Evolutionary conservation across 1,140 invertebrate species (phyloP), one percentile per base, ranked within the genome.

Genomic region (Subanguina moxae): DNA sequence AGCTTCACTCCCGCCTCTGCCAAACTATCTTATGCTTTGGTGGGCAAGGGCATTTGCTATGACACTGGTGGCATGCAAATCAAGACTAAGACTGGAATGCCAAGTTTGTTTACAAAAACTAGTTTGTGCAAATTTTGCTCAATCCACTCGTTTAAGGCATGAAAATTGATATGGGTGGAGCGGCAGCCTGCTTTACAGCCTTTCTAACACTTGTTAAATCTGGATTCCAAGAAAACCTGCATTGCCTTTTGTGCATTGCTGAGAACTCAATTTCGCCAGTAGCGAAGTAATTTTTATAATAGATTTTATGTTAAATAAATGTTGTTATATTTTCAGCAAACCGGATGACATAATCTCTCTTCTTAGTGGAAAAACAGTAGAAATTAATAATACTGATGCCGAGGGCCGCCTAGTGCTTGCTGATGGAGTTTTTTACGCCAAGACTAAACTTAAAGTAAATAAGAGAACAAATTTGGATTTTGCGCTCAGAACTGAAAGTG

Each of bases 1-100:
- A 90, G 89, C 62, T 87, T 91, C 82, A 82, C 71, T 23, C 86
- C 85, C 21, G 83, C 85, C 19, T 87, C 86, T 3, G 89, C 90
- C 13, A 87, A 86, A 17, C 86, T 89, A 75, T 89, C 58, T 8
- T 32, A 32, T 30, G 58, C 58, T 30, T 32, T 61, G 88, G 92
- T 94, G 57, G 92, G 92, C 30, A 94, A 94, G 84, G 92, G 86
- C 58, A 93, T 94, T 82, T 91, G 93, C 8, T 94, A 91, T 83
- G 92, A 94, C 80, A 93, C 91, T 76, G 92, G 92, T 78, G 92
- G 92, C 23, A 87, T 94, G 46, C 91, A 90, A 82, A 91, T 94
- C 76, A 94, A 94, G 84, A 86, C 88, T 25, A 91, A 91, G 86
- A 82, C 73, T 13, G 64, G 32, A 17, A 81, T 81, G 79, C 80